Conservation (phyloP, 2,888 invertebrate genomes). For the Tachina lurida region DNA sequence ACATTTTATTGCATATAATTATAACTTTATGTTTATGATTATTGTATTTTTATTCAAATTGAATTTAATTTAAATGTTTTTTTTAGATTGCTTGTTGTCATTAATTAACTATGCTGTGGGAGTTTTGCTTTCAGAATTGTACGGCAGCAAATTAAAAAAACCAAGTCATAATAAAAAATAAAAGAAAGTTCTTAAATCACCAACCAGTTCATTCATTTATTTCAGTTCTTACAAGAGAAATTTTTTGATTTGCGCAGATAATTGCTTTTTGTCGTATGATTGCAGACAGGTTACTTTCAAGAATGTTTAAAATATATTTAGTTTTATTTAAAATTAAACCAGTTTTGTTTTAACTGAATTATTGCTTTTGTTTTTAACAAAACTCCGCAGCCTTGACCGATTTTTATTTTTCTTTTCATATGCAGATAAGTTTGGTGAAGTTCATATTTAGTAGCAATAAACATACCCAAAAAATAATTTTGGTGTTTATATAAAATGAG, state of each 20-base stretch:
- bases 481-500: too few relatives aligned
- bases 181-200: constrained; percentile 18
- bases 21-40: constrained; percentile 19
- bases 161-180: neutral
- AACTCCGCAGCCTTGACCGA: neutral
- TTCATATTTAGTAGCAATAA: too few relatives aligned
- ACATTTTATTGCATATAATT: constrained; percentile 7
- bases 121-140: constrained; percentile 18
- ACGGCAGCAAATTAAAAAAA: neutral
- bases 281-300: neutral
- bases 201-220: neutral
- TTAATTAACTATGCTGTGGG: constrained; percentile 37
- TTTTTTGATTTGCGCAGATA: neutral
- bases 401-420: neutral
- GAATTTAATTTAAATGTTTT: constrained; percentile 14
- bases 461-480: too few relatives aligned
- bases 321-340: too few relatives aligned
- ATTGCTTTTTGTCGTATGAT: neutral
- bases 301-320: neutral
- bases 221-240: neutral
- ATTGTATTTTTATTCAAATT: constrained; percentile 51
- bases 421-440: too few relatives aligned
- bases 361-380: neutral
- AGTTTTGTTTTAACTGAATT: too few relatives aligned
- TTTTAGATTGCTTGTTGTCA: constrained; percentile 25